A percentile compares a stretch with the other conserved stretches of the same genome.
Conservation (phyloP, 1,140 invertebrate species). For the Stegodyphus mimosarum region DNA sequence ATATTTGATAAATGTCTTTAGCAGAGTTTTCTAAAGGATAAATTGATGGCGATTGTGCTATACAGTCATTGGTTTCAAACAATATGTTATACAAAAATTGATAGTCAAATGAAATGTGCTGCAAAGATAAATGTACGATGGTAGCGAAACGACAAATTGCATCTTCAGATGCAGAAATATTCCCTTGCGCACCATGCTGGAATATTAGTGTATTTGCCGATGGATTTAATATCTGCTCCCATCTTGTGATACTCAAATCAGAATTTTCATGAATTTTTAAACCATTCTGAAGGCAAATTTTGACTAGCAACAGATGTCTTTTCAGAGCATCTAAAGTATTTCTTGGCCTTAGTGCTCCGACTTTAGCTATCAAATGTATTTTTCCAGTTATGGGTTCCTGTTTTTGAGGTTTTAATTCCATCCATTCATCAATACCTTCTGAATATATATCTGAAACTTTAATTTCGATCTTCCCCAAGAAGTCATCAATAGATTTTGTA, state of each 20-base stretch:
- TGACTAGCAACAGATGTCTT: constrained; percentile 35
- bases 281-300: constrained; percentile 20
- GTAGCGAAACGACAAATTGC: constrained; percentile 9
- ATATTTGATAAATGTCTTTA: not conserved
- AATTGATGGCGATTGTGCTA: not conserved
- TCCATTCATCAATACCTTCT: constrained; percentile 38
- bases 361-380: constrained; percentile 13
- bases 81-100: constrained; percentile 26
- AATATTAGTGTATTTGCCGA: constrained; percentile 22
- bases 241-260: constrained; percentile 5
- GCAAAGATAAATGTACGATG: not conserved
- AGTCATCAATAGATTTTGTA: constrained; percentile 16
- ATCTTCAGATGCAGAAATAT: constrained; percentile 15
- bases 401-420: not conserved
- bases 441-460: constrained; percentile 25
- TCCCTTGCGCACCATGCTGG: constrained; percentile 35
- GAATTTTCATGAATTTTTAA: not conserved
- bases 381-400: not conserved
- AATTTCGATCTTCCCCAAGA: constrained; percentile 29
- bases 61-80: constrained; percentile 1
- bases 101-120: not conserved
- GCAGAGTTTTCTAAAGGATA: not conserved
- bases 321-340: constrained; percentile 24
- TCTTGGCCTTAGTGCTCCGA: not conserved
- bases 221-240: constrained; percentile 26